phyloP scores from a whole-genome alignment of 2,797 vertebrate species.

The Bradypus variegatus region DNA sequence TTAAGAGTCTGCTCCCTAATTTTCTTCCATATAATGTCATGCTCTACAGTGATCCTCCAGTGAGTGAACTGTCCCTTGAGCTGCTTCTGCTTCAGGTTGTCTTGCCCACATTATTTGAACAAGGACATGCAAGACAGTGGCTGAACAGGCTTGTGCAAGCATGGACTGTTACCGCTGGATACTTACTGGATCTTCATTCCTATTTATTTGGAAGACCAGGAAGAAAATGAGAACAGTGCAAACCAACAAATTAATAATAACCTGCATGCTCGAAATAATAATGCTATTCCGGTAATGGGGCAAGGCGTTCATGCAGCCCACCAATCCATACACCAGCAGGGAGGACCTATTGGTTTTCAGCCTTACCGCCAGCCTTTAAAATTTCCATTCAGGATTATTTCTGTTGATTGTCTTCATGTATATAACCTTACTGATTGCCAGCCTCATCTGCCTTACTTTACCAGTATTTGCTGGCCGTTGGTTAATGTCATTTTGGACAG shows the following conservation, averaged over 20 bases:
- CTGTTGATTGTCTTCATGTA: constrained; percentile 94
- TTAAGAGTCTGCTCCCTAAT: constrained; percentile 85
- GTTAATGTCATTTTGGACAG: constrained; percentile 99
- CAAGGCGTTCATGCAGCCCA: constrained; percentile 97
- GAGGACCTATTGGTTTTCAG: constrained; percentile 97
- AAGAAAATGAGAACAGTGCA: constrained; percentile 89
- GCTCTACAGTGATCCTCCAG: constrained; percentile 95
- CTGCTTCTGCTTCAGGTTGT: constrained; percentile 93
- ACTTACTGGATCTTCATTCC: constrained; percentile 86
- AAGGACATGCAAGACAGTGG: constrained; percentile 80
- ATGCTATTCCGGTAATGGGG: constrained; percentile 89
- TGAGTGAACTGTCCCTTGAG: constrained; percentile 81
- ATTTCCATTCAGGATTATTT: constrained; percentile 91
- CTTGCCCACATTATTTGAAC: constrained; percentile 90
- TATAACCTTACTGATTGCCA: constrained; percentile 90
- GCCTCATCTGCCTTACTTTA: constrained; percentile 92
- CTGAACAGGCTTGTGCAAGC: too few relatives aligned
- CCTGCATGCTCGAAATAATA: constrained; percentile 91
- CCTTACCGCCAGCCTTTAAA: constrained; percentile 93
- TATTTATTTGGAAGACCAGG: constrained; percentile 97
- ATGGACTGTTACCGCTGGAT: too few relatives aligned
- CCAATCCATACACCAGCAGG: constrained; percentile 98
- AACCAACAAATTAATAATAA: constrained; percentile 92
- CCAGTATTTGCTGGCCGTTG: constrained; percentile 99
- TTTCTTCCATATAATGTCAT: constrained; percentile 98